Conservation (phyloP, 2,797 vertebrate species). For the Periophthalmus magnuspinnatus region DNA sequence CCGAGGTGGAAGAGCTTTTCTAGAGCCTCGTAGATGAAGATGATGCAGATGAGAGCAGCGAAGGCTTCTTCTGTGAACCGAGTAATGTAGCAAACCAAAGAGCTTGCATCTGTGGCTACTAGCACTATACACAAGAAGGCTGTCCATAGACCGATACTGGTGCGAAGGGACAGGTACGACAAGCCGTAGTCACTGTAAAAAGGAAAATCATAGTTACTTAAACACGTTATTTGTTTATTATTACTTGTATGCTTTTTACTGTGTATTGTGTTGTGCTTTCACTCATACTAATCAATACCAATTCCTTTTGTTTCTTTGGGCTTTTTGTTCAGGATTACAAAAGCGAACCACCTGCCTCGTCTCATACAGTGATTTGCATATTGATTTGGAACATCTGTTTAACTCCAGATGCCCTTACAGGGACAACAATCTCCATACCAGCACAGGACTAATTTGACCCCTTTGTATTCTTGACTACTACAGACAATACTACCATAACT, state of each 20-base stretch:
- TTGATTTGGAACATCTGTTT: slow-evolving; percentile 2
- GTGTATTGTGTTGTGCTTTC: not conserved
- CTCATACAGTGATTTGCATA: not conserved
- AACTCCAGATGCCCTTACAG: not conserved
- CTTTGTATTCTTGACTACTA: not conserved
- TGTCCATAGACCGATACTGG: slow-evolving; percentile 95
- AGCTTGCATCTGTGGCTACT: slow-evolving; percentile 95
- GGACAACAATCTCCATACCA: not conserved
- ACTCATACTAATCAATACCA: not conserved
- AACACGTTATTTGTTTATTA: not conserved
- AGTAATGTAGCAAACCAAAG: slow-evolving; percentile 95
- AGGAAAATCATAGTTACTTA: not conserved
- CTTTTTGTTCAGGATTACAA: not conserved
- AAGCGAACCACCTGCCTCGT: not conserved
- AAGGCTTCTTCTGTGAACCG: slow-evolving; percentile 97
- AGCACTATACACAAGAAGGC: slow-evolving; percentile 89
- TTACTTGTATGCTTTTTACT: not conserved
- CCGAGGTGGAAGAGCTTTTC: slow-evolving; percentile 93
- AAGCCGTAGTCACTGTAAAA: slow-evolving; percentile 86
- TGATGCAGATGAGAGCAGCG: slow-evolving; percentile 95
- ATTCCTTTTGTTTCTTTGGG: not conserved
- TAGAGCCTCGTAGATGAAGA: slow-evolving; percentile 96
- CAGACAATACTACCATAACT: not conserved
- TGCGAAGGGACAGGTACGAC: slow-evolving; percentile 90
- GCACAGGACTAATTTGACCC: not conserved